Evolutionary conservation across 2,888 invertebrate genomes (phyloP), one percentile per base, ranked within the genome.

Genomic region (Scaptomyza cyrtandrae): DNA sequence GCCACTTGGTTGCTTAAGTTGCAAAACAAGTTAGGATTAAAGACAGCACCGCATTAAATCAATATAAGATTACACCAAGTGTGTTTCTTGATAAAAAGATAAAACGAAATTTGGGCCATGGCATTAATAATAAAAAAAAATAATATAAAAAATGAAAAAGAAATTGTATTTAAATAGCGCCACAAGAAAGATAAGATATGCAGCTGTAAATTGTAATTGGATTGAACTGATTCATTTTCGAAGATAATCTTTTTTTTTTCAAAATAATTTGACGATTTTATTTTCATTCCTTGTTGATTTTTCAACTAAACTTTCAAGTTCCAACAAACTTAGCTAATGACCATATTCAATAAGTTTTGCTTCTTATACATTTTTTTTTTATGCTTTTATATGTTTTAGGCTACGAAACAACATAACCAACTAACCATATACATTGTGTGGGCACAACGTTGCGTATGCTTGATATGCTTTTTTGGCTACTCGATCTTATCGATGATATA

Each of bases 401-500:
- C 31, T 16, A 16, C 4, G 6, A 37, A 37, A n/a, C 37, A n/a
- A 3, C 5, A 37, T 7, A n/a, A n/a, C 24, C 3, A 24, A 3
- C 24, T 35, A 13, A n/a, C n/a, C 3, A 10, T 10, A 33, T 10
- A 33, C 33, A 29, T 9, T 44, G 56, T 64, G 29, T 41, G 37
- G 44, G 76, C 59, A 63, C 54, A 61, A 52, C 72, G 46, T 78
- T 80, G 75, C 70, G 81, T 84, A 86, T 88, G 75, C 86, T 59
- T 48, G 65, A 80, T 84, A 68, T 75, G 80, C 45, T 64, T 69
- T 70, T 79, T 61, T 60, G 77, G 33, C 55, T 65, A 33, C 54
- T 66, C 66, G 72, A 80, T 74, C 81, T 78, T 86, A 83, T 83
- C 83, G 71, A 58, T n/a, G n/a, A n/a, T n/a, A n/a, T 50, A 19